Evolutionary conservation across 2,113 vertebrate species (phyloP).

Genomic region (Calypte anna): DNA sequence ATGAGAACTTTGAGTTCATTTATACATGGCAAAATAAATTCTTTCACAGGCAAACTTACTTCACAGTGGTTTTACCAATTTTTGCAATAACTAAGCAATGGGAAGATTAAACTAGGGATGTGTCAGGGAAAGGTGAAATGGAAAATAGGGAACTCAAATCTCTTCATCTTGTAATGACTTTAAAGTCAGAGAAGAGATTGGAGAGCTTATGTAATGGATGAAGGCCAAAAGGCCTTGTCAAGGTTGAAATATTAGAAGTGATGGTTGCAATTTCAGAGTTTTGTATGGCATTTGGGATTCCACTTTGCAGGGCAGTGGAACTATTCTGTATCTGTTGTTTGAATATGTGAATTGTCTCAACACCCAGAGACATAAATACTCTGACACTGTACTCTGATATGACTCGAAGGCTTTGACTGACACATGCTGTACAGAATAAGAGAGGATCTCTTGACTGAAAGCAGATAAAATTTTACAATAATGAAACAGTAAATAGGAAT

Average conservation of each 20-base stretch:
- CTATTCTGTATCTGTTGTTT: background rate
- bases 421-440: background rate
- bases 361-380: background rate
- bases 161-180: background rate
- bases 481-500: background rate
- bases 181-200: background rate
- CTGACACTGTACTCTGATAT: background rate
- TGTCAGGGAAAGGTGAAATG: background rate
- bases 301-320: background rate
- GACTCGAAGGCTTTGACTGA: background rate
- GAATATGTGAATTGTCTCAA: background rate
- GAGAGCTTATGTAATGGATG: background rate
- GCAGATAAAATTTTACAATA: background rate
- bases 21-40: background rate
- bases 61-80: background rate
- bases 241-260: constrained; percentile 1
- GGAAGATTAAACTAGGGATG: constrained; percentile 14
- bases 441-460: background rate
- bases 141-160: background rate
- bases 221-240: background rate
- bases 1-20: background rate
- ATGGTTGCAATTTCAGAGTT: constrained; percentile 10
- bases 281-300: background rate
- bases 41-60: background rate
- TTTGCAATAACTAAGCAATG: background rate